Conservation (phyloP, 2,113 vertebrate genomes). For the western clawed frog (Xenopus tropicalis) region DNA sequence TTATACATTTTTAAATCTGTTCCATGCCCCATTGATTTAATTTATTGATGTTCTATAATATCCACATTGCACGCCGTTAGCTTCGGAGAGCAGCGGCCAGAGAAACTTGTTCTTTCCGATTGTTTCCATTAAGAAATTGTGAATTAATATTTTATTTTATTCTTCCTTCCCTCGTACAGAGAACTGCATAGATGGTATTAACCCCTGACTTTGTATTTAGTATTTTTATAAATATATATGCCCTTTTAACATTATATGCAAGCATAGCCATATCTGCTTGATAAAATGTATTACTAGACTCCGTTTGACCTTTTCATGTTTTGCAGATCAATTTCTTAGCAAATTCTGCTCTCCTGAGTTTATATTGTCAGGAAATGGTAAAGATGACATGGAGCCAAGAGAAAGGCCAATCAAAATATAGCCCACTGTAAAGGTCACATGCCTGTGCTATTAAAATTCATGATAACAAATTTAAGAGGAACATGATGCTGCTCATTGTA, state of each 20-base stretch:
- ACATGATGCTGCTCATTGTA: conserved; percentile 45
- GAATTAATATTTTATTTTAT: conserved; percentile 28
- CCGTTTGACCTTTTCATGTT: conserved; percentile 52
- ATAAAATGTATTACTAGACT: conserved; percentile 38
- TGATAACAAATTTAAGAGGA: conserved; percentile 48
- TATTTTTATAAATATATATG: background rate
- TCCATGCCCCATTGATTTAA: conserved; percentile 59
- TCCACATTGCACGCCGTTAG: background rate
- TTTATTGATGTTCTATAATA: conserved; percentile 56
- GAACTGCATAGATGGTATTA: conserved; percentile 26
- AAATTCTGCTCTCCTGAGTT: conserved; percentile 57
- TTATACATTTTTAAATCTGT: conserved; percentile 57
- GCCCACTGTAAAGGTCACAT: conserved; percentile 65
- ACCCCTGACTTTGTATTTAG: conserved; percentile 29
- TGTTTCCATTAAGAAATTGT: conserved; percentile 36
- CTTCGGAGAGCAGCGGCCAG: background rate
- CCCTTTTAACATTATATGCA: background rate
- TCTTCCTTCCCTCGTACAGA: background rate
- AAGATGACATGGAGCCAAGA: conserved; percentile 56
- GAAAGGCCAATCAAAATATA: conserved; percentile 61
- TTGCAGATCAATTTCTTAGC: conserved; percentile 57
- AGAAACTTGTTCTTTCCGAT: conserved; percentile 12
- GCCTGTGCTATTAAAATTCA: conserved; percentile 52
- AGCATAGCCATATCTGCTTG: background rate
- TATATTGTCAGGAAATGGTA: conserved; percentile 54